These are phyloP conservation scores for Burhinus bistriatus DNA, from an alignment of 2,113 vertebrate genomes.

Conservation along the genomic window DNA sequence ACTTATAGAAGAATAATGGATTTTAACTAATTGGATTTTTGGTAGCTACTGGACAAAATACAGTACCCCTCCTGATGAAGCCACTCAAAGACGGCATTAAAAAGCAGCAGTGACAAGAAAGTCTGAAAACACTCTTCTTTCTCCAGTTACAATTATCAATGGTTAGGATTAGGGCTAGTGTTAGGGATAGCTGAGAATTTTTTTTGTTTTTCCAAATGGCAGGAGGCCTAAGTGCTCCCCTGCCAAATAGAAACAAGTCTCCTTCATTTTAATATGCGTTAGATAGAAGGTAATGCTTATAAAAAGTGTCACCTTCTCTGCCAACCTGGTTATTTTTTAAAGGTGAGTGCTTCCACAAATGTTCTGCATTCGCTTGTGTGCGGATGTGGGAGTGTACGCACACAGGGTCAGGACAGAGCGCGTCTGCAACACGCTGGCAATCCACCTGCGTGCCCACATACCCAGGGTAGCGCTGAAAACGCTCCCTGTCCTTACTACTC, in stretches of 20 bases:
- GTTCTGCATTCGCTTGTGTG: background rate
- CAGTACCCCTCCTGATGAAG: background rate
- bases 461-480: background rate
- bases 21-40: background rate
- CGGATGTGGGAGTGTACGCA: background rate
- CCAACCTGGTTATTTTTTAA: background rate
- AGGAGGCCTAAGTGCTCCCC: background rate
- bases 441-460: fast-evolving
- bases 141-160: background rate
- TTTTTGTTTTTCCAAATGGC: background rate
- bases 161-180: background rate
- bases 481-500: background rate
- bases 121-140: background rate
- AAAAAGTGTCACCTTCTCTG: background rate
- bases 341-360: background rate
- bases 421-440: background rate
- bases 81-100: background rate
- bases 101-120: background rate
- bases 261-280: fast-evolving
- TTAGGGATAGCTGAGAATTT: background rate
- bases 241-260: background rate
- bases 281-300: background rate
- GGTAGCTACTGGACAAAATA: background rate
- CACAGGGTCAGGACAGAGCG: background rate
- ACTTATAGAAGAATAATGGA: background rate